Evolutionary conservation across 30 jellyfish, hydroid and myxozoan species (phyloP).

Genomic region (Nemopilema nomurai): DNA sequence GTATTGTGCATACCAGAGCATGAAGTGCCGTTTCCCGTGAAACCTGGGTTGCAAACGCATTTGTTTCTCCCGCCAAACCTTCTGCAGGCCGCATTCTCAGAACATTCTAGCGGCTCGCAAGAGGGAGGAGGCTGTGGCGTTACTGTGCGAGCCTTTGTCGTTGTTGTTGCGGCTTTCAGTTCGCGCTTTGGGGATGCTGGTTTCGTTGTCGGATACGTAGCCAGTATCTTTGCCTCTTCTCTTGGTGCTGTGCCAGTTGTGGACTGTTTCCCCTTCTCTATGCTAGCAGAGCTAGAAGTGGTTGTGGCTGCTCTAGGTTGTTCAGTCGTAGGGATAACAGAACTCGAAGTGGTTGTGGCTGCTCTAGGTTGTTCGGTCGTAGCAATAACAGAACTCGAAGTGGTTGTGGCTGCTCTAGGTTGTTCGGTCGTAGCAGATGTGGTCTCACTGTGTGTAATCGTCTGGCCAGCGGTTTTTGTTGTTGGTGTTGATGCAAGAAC

Average conservation of each 20-base stretch:
- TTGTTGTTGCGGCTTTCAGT: background rate
- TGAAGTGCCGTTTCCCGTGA: conserved; percentile 33
- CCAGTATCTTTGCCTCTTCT: background rate
- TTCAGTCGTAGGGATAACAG: background rate
- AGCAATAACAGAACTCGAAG: background rate
- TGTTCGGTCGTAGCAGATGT: too few species aligned
- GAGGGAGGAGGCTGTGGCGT: too few species aligned
- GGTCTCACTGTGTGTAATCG: too few species aligned
- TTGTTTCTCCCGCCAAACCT: background rate
- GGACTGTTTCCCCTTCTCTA: background rate
- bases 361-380: background rate
- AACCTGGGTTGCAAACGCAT: conserved; percentile 62
- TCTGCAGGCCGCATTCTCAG: conserved; percentile 42
- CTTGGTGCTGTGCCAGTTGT: background rate
- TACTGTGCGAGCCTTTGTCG: too few species aligned
- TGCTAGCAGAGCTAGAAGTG: background rate
- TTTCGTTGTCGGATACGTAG: too few species aligned
- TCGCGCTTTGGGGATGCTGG: too few species aligned
- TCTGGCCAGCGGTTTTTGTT: too few species aligned
- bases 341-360: background rate
- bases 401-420: too few species aligned
- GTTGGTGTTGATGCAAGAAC: too few species aligned
- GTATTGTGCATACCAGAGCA: conserved; percentile 16
- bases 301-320: background rate
- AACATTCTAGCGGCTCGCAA: background rate